These are phyloP conservation scores for Lasioglossum lativentre DNA, from an alignment of 2,888 invertebrate genomes.

Conservation along the genomic window DNA sequence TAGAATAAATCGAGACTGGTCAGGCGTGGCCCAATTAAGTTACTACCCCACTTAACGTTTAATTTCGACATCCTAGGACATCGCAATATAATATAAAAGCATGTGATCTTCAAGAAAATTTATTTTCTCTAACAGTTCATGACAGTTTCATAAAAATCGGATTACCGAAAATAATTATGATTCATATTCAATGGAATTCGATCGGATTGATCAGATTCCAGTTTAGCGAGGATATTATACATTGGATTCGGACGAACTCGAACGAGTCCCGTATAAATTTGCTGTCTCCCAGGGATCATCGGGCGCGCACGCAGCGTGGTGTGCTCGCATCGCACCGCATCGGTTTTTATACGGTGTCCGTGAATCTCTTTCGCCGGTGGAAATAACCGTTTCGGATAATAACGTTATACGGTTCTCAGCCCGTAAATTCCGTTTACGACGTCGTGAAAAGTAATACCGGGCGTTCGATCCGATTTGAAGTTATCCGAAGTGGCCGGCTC, in stretches of 20 bases:
- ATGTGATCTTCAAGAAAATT: no score
- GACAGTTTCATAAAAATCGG: no score
- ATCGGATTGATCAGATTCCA: not conserved
- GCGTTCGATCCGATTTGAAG: conserved; percentile 52
- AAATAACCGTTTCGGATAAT: conserved; percentile 52
- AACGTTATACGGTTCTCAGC: conserved; percentile 51
- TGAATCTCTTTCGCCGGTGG: conserved; percentile 41
- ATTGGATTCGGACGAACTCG: not conserved
- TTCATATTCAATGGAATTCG: not conserved
- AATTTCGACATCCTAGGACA: no score
- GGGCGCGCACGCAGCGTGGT: not conserved
- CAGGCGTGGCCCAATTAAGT: no score
- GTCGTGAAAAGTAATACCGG: conserved; percentile 42
- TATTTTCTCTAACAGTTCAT: no score
- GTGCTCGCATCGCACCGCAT: not conserved
- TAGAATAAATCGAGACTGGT: no score
- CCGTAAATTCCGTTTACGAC: conserved; percentile 52
- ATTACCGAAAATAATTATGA: not conserved
- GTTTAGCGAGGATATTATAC: not conserved
- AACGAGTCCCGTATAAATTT: conserved; percentile 3
- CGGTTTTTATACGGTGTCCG: conserved; percentile 7
- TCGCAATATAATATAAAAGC: no score
- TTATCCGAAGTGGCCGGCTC: conserved; percentile 42
- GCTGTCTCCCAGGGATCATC: not conserved
- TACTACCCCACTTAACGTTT: no score